Conservation (phyloP, 2,113 vertebrate species). For the Equus przewalskii region DNA sequence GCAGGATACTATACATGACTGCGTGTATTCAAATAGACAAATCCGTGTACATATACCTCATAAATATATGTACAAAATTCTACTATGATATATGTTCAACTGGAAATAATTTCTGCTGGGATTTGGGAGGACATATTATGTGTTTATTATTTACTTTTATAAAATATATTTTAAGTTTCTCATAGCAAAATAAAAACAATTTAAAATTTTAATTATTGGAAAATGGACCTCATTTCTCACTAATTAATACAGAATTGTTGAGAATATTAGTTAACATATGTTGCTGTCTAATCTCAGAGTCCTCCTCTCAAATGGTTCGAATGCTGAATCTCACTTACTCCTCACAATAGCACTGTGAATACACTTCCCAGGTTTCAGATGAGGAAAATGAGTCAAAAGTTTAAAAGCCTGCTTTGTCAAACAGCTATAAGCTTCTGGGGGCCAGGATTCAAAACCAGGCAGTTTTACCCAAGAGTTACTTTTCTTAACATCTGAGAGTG, state of each 20-base stretch:
- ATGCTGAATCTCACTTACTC: background rate
- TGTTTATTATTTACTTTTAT: conserved; percentile 18
- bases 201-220: background rate
- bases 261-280: background rate
- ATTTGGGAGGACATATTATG: background rate
- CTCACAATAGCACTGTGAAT: background rate
- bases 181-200: background rate
- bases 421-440: background rate
- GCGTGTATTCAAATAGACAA: background rate
- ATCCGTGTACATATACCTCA: background rate
- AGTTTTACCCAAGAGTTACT: background rate
- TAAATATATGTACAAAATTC: background rate
- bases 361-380: background rate
- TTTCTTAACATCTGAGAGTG: background rate
- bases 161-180: background rate
- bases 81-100: background rate
- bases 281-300: background rate
- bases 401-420: background rate
- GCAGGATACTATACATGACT: background rate
- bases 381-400: background rate
- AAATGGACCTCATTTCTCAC: background rate
- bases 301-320: background rate
- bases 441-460: background rate
- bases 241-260: background rate
- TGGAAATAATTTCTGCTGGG: background rate